Evolutionary conservation across 35 echinoderm and acorn worm genomes (phyloP), one percentile per base, ranked within the genome.

Genomic region (Strongylocentrotus purpuratus): DNA sequence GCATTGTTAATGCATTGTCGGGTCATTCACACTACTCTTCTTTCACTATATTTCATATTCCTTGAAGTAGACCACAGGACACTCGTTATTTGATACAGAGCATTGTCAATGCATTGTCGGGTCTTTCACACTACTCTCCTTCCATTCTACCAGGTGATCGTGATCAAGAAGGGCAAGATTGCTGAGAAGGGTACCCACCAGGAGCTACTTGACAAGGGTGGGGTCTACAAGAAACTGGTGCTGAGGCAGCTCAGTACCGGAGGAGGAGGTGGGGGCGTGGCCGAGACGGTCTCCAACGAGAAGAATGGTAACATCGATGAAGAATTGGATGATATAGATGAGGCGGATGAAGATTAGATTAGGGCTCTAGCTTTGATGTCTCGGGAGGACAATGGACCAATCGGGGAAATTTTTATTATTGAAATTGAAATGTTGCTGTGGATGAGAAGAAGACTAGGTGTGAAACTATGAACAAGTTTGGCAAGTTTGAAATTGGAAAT

Each of bases 151-250:
- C 86, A 99, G 98, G 98, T 99, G 8, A 91, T 99, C 25, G 98
- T 99, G 33, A 99, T 99, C 31, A 99, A 96, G 33, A 92, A 99
- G 22, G 98, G 98, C 6, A 88, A 60, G 31, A 95, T 99, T 33
- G 98, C 95, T 31, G 98, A 99, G 94, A 95, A 91, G 13, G 98
- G 98, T 10, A 98, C 97, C 22, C 98, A 99, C 50, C 94, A 98
- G 86, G 96, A 99, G 48, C 97, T 99, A 4, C 94, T 99, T 9
- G 45, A 33, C 15, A 97, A 96, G 87, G 98, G 96, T 25, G 98
- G 98, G 12, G 97, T 99, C 50, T 99, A 99, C 95, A 99, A 99
- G 95, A 98, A 97, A 48, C 97, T 99, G 70, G 98, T 99, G 2
- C 88, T 99, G 13, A 35, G 98, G 10, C 98, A 99, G 90, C 85